phyloP scores from a whole-genome alignment of 2,888 invertebrate genomes.

The Phania funesta region DNA sequence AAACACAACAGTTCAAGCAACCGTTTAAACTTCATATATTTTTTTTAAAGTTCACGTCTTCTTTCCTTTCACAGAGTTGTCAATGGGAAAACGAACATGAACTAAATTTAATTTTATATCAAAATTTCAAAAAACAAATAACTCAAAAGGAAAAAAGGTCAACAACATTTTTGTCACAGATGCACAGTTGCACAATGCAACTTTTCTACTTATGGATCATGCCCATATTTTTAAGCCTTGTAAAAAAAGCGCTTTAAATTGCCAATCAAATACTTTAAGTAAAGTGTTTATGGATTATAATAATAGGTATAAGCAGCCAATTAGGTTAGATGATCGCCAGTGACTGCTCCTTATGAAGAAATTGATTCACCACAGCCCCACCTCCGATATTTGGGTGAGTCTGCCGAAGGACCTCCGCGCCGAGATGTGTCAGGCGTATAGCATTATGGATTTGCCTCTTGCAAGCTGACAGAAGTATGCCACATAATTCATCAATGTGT shows the following conservation, averaged over 20 bases:
- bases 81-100: constrained; percentile 55
- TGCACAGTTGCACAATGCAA: constrained; percentile 43
- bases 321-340: too few relatives aligned
- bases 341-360: too few relatives aligned
- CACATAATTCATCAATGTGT: too few relatives aligned
- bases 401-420: too few relatives aligned
- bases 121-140: constrained; percentile 23
- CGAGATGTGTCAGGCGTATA: too few relatives aligned
- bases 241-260: constrained; percentile 34
- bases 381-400: too few relatives aligned
- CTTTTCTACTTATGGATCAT: background rate
- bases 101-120: constrained; percentile 59
- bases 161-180: constrained; percentile 52
- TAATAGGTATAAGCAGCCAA: background rate
- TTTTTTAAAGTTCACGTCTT: constrained; percentile 1
- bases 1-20: background rate
- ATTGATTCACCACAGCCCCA: too few relatives aligned
- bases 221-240: constrained; percentile 11
- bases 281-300: background rate
- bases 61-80: constrained; percentile 54
- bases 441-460: too few relatives aligned
- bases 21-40: background rate
- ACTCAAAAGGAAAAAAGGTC: constrained; percentile 41
- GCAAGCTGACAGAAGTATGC: too few relatives aligned
- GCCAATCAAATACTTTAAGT: constrained; percentile 11